phyloP scores from a whole-genome alignment of 2,797 vertebrate species.

The Oreochromis grahami region DNA sequence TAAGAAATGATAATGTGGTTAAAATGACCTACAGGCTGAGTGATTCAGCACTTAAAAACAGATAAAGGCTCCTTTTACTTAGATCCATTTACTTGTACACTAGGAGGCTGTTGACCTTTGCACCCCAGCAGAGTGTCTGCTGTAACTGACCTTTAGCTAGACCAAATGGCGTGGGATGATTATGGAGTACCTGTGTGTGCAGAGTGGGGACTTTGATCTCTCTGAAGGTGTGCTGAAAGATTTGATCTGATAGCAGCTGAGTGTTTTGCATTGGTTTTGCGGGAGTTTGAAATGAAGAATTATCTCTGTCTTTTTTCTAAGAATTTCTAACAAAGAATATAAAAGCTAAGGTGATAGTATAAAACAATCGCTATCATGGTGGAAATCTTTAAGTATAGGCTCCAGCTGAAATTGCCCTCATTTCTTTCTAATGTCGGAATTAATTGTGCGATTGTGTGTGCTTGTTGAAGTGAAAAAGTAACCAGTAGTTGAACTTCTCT shows the following conservation, averaged over 20 bases:
- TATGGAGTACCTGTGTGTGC: conserved; percentile 1
- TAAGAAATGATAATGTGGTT: conserved; percentile 42
- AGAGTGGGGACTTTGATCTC: conserved; percentile 13
- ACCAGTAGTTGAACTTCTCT: neutral
- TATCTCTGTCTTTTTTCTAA: neutral
- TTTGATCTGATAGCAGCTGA: neutral
- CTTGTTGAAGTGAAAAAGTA: neutral
- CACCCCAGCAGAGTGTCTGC: conserved; percentile 37
- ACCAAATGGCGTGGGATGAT: conserved; percentile 10
- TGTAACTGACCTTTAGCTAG: conserved; percentile 45
- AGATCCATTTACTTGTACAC: conserved; percentile 40
- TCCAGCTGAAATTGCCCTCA: neutral
- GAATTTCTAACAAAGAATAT: neutral
- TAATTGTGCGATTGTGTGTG: neutral
- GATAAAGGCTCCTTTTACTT: conserved; percentile 29
- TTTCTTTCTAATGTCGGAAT: neutral
- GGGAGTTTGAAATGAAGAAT: neutral
- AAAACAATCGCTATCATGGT: neutral
- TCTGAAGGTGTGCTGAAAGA: neutral
- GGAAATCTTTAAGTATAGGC: neutral
- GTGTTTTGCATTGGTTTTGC: neutral
- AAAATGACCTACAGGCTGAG: conserved; percentile 9
- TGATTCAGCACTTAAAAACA: neutral
- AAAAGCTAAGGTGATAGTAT: neutral
- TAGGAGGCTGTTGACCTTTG: conserved; percentile 51